Base-by-base conservation (phyloP, 2,797 vertebrate species). In the Coreius guichenoti region DNA sequence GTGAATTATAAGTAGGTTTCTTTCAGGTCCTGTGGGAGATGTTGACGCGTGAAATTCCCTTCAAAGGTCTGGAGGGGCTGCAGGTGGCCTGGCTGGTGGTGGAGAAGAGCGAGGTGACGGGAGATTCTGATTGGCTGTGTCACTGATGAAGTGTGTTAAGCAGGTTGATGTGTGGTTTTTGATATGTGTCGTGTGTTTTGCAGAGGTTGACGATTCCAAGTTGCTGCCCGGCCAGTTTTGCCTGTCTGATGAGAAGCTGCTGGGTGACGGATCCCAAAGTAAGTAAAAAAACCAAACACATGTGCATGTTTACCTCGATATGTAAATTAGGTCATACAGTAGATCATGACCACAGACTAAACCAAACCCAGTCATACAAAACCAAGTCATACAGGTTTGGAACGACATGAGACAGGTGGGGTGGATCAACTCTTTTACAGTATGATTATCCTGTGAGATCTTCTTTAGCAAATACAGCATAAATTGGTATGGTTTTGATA, bases 21-120 rank as follows among this genome's bases (percentile, higher is more conserved):
- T 91, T 75, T 86, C 94, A 99, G 98, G 98, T 99, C 95, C 97
- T 99, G 91, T 99, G 98, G 98, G 98, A 99, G 94, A 99, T 99
- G 98, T 95, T 99, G 91, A 99, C 98, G 86, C 95, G 97, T 91
- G 98, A 99, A 93, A 96, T 99, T 91, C 98, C 98, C 86, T 99
- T 99, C 94, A 98, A 99, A 96, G 98, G 98, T 89, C 96, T 99
- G 93, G 98, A 99, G 95, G 98, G 98, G 88, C 95, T 99, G 93
- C 98, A 99, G 94, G 98, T 99, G 94, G 98, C 98, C 94, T 99
- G 98, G 98, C 97, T 99, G 83, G 98, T 99, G 90, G 98, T 99
- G 92, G 98, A 99, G 96, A 99, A 99, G 94, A 97, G 97, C 67
- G 98, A 99, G 98, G 98, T 99, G 96, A 58, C 82, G 49, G 43